phyloP scores from a whole-genome alignment of 2,797 vertebrate species.

The Nyctalus aviator region DNA sequence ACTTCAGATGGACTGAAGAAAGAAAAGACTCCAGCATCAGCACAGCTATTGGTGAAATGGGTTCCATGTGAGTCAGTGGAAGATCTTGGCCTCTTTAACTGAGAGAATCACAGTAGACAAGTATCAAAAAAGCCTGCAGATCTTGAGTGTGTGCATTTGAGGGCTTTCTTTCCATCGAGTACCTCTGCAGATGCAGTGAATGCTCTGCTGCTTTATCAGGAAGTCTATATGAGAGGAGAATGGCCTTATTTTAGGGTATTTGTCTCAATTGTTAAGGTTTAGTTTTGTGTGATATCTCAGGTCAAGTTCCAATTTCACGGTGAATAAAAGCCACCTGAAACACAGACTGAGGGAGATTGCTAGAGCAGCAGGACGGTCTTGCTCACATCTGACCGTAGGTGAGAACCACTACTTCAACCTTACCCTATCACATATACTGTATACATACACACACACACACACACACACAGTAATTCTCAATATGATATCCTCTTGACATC shows the following conservation, averaged over 20 bases:
- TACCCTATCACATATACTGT: background rate
- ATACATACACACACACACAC: background rate
- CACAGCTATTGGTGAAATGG: background rate
- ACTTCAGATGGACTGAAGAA: background rate
- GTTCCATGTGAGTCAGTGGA: background rate
- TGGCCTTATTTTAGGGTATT: background rate
- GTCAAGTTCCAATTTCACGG: background rate
- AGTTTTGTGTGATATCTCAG: background rate
- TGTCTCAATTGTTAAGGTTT: background rate
- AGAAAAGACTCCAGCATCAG: background rate
- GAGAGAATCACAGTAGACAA: background rate
- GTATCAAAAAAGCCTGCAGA: background rate
- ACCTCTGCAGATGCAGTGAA: background rate
- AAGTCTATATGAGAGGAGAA: background rate
- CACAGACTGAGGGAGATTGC: background rate
- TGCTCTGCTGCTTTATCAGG: background rate
- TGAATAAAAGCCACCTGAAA: background rate
- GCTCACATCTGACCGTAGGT: background rate
- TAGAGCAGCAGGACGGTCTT: background rate
- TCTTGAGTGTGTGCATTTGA: background rate
- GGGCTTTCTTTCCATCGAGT: background rate
- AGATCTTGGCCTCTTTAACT: background rate
- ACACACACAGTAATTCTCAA: background rate
- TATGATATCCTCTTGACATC: background rate
- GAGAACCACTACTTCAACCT: background rate